Evolutionary conservation across 2,113 vertebrate genomes (phyloP).

Genomic region (Scophthalmus maximus): DNA sequence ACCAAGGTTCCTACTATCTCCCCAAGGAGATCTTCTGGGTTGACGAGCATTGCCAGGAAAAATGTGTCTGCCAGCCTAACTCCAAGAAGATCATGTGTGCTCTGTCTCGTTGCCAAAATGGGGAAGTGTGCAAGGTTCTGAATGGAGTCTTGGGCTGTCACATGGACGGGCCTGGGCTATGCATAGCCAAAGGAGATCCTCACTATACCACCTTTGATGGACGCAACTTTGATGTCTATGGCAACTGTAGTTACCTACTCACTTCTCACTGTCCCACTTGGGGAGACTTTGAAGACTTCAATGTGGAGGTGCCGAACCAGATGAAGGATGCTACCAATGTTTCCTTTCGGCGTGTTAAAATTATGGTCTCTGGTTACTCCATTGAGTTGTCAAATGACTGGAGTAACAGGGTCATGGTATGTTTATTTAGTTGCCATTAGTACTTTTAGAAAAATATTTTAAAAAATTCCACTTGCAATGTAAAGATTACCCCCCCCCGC

Average conservation of each 20-base stretch:
- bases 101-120: constrained; percentile 24
- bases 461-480: neutral
- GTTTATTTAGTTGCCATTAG: neutral
- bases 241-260: constrained; percentile 73
- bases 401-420: constrained; percentile 52
- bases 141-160: constrained; percentile 51
- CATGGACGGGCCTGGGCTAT: constrained; percentile 16
- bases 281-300: constrained; percentile 36
- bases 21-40: constrained; percentile 63
- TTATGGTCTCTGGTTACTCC: constrained; percentile 47
- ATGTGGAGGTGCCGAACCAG: constrained; percentile 56
- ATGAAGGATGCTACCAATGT: constrained; percentile 25
- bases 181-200: constrained; percentile 59
- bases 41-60: constrained; percentile 47
- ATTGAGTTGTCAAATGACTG: constrained; percentile 43
- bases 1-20: constrained; percentile 65
- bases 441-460: neutral
- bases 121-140: constrained; percentile 41
- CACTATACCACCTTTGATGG: constrained; percentile 78
- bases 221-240: constrained; percentile 58
- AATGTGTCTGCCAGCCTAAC: constrained; percentile 63
- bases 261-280: constrained; percentile 50
- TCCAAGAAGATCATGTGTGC: constrained; percentile 46
- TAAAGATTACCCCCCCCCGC: neutral
- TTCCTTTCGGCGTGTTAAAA: constrained; percentile 46